Evolutionary conservation across 2,888 invertebrate species (phyloP).

Genomic region (Tenthredo scrophulariae): DNA sequence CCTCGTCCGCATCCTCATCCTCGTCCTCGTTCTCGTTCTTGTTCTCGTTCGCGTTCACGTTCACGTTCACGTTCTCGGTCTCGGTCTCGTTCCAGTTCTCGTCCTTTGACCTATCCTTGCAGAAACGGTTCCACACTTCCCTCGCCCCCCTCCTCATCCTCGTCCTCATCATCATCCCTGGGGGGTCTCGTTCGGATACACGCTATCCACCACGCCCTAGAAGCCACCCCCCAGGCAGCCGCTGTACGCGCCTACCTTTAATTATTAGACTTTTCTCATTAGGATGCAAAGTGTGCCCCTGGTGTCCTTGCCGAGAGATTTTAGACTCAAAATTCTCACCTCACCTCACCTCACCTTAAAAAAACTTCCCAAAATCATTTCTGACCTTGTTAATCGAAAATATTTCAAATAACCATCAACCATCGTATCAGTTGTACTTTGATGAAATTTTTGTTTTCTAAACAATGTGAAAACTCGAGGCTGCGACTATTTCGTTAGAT

Average conservation of each 20-base stretch:
- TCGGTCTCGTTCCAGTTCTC: neutral
- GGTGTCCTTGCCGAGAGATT: constrained; percentile 30
- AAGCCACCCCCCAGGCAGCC: constrained; percentile 65
- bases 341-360: neutral
- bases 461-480: no score
- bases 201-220: constrained; percentile 67
- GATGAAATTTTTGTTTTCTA: no score
- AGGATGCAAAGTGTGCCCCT: constrained; percentile 27
- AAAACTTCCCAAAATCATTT: neutral
- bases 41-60: neutral
- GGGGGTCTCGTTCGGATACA: constrained; percentile 67
- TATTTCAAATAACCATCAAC: no score
- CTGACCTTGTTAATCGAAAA: no score
- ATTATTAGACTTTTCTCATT: constrained; percentile 34
- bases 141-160: neutral
- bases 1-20: neutral
- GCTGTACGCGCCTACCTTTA: constrained; percentile 50
- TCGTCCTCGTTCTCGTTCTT: neutral
- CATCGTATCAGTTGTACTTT: no score
- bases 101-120: constrained; percentile 34
- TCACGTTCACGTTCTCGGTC: neutral
- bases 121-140: constrained; percentile 32
- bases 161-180: constrained; percentile 54
- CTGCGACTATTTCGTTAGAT: no score
- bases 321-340: neutral